phyloP scores from a whole-genome alignment of 1,140 invertebrate genomes.

The Heliothis subflexa region DNA sequence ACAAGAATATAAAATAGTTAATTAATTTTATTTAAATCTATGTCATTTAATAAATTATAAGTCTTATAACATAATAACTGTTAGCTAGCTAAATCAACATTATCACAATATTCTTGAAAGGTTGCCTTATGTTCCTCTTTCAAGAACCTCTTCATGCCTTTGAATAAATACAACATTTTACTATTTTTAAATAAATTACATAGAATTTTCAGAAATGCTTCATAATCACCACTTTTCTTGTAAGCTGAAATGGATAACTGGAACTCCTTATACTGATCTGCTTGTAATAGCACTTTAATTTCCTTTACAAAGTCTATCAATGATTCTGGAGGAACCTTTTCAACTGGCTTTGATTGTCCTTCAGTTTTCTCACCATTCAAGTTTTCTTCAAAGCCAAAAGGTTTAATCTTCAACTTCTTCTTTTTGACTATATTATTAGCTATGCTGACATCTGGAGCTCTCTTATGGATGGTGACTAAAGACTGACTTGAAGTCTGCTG shows the following conservation, averaged over 20 bases:
- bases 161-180: constrained; percentile 87
- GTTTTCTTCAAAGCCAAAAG: constrained; percentile 82
- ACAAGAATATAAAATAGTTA: not conserved
- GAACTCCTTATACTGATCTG: constrained; percentile 87
- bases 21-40: not conserved
- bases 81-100: constrained; percentile 66
- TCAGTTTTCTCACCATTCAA: constrained; percentile 45
- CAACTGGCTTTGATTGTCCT: constrained; percentile 34
- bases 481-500: constrained; percentile 68
- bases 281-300: constrained; percentile 85
- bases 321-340: constrained; percentile 77
- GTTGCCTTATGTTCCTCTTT: constrained; percentile 86
- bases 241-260: constrained; percentile 87
- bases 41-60: not conserved
- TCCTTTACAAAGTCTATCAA: constrained; percentile 86
- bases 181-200: constrained; percentile 85
- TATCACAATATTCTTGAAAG: constrained; percentile 87
- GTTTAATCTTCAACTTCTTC: constrained; percentile 87
- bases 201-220: constrained; percentile 84
- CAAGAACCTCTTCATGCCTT: constrained; percentile 88
- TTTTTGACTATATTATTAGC: constrained; percentile 72
- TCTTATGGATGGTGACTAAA: constrained; percentile 70
- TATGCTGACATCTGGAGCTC: constrained; percentile 65
- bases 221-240: constrained; percentile 86
- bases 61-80: constrained; percentile 15